These are phyloP conservation scores for Spodoptera litura DNA, from an alignment of 1,140 invertebrate genomes.

Conservation along the genomic window DNA sequence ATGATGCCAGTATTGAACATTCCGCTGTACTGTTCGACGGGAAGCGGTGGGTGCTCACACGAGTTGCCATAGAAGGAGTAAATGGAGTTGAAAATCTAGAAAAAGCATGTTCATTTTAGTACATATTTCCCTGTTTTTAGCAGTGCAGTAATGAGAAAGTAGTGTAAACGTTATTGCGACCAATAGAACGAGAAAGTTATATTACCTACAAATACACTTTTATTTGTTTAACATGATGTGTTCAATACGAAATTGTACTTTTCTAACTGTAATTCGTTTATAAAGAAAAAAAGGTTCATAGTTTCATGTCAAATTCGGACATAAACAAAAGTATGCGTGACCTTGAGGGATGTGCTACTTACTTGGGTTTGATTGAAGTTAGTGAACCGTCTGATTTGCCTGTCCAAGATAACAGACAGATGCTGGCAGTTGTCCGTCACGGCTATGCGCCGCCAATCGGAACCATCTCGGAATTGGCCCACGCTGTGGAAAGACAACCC, in stretches of 20 bases:
- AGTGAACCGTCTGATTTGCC: slow-evolving; percentile 59
- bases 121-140: background rate
- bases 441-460: slow-evolving; percentile 75
- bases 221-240: no score
- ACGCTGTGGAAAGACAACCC: slow-evolving; percentile 56
- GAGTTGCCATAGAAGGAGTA: slow-evolving; percentile 34
- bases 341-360: background rate
- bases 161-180: no score
- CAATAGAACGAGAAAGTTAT: no score
- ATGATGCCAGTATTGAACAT: slow-evolving; percentile 83
- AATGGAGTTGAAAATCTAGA: slow-evolving; percentile 72
- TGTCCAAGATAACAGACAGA: slow-evolving; percentile 70
- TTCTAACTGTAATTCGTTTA: no score
- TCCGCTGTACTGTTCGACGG: slow-evolving; percentile 48
- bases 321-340: no score
- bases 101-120: background rate
- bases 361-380: slow-evolving; percentile 68
- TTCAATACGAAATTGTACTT: no score
- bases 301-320: no score
- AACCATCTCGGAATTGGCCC: slow-evolving; percentile 62
- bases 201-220: no score
- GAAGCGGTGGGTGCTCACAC: background rate
- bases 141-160: no score
- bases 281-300: no score
- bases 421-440: slow-evolving; percentile 81